Evolutionary conservation across 2,797 vertebrate genomes (phyloP).

Genomic region (Argentina silus): DNA sequence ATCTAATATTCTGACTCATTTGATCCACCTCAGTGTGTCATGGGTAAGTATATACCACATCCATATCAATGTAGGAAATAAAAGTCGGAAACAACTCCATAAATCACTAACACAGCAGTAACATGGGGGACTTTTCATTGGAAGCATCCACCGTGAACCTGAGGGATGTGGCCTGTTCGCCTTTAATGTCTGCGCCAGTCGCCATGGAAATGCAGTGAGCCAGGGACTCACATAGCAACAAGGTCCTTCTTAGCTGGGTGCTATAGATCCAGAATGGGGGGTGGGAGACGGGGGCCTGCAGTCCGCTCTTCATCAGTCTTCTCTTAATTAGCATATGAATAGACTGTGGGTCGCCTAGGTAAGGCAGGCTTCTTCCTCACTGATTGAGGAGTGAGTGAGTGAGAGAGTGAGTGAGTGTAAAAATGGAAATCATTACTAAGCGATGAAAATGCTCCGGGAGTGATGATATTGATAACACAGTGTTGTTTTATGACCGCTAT

Average conservation of each 20-base stretch:
- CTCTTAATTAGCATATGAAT: conserved; percentile 45
- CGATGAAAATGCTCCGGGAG: conserved; percentile 59
- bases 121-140: not conserved
- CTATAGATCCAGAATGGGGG: conserved; percentile 45
- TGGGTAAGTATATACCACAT: not conserved
- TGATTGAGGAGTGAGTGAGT: conserved; percentile 1
- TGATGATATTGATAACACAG: conserved; percentile 63
- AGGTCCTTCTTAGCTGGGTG: conserved; percentile 42
- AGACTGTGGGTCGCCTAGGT: conserved; percentile 19
- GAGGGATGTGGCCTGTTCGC: conserved; percentile 35
- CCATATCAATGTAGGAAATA: not conserved
- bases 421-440: conserved; percentile 65
- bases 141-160: conserved; percentile 33
- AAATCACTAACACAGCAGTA: not conserved
- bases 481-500: conserved; percentile 73
- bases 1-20: not conserved
- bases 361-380: not conserved
- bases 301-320: conserved; percentile 10
- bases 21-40: not conserved
- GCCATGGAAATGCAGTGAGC: conserved; percentile 67
- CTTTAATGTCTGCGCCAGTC: conserved; percentile 44
- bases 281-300: conserved; percentile 15
- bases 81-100: conserved; percentile 1
- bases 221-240: conserved; percentile 65
- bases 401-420: conserved; percentile 40